Evolutionary conservation across 2,888 invertebrate genomes (phyloP).

Genomic region (Chaetoderma sp.): DNA sequence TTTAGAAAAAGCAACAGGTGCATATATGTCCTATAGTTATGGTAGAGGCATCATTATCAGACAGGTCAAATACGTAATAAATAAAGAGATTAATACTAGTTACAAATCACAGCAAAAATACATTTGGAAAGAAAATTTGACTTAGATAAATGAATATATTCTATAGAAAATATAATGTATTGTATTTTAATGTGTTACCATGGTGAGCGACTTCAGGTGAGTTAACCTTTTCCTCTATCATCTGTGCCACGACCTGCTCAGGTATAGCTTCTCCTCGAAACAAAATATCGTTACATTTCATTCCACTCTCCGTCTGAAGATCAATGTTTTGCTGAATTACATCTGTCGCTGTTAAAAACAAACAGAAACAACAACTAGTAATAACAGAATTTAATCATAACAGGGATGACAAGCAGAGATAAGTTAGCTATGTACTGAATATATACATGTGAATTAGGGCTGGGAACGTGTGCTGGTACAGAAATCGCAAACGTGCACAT

Average conservation of each 20-base stretch:
- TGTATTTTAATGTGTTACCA: conserved; percentile 45
- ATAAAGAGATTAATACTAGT: too few relatives aligned
- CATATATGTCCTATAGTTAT: too few relatives aligned
- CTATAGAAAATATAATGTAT: neutral
- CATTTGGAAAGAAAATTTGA: neutral
- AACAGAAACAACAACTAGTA: neutral
- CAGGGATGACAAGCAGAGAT: neutral
- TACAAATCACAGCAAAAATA: too few relatives aligned
- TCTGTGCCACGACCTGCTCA: conserved; percentile 64
- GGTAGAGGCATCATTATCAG: too few relatives aligned
- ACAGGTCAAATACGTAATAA: too few relatives aligned
- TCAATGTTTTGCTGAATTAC: conserved; percentile 63
- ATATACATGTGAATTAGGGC: neutral
- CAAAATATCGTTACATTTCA: conserved; percentile 60
- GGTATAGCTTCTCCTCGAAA: conserved; percentile 64
- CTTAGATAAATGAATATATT: neutral
- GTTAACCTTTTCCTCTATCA: conserved; percentile 66
- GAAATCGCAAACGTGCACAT: too few relatives aligned
- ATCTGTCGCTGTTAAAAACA: conserved; percentile 56
- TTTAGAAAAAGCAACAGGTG: too few relatives aligned
- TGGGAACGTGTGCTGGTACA: neutral
- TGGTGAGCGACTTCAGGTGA: conserved; percentile 69
- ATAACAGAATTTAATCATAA: neutral
- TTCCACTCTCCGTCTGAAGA: conserved; percentile 63
- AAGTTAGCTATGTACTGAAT: neutral